Conservation (phyloP, 2,113 vertebrate species). For the Rhinolophus sinicus region DNA sequence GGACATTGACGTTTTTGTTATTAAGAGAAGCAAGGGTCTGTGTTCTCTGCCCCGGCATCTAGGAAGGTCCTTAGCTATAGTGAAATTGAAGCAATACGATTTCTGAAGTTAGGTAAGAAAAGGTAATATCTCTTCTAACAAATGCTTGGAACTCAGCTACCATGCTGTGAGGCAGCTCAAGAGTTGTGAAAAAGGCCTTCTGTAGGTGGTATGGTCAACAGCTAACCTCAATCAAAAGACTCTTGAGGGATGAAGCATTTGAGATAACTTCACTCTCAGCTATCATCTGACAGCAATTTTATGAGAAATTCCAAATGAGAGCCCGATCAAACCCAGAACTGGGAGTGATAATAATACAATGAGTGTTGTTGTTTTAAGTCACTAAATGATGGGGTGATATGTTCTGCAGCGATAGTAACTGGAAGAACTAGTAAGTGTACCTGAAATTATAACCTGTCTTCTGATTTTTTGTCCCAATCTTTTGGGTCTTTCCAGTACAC, state of each 20-base stretch:
- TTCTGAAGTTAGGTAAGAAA: background rate
- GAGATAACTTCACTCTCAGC: background rate
- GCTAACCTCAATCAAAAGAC: background rate
- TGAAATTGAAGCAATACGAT: background rate
- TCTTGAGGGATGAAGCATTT: background rate
- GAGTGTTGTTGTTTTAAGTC: background rate
- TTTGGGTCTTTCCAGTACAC: background rate
- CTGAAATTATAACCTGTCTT: background rate
- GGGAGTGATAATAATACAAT: background rate
- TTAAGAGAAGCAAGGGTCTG: background rate
- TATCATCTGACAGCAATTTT: background rate
- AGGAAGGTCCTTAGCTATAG: background rate
- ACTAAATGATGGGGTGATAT: background rate
- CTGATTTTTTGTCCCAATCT: background rate
- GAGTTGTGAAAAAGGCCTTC: background rate
- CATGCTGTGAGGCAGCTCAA: background rate
- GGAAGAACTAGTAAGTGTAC: background rate
- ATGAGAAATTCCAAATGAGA: background rate
- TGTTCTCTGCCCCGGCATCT: background rate
- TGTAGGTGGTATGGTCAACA: background rate
- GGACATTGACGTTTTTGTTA: background rate
- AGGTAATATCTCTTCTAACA: background rate
- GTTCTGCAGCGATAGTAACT: background rate
- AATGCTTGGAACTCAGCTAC: background rate
- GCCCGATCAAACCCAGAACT: background rate